Base-by-base conservation (phyloP, 2,113 vertebrate genomes). In the Coptodon bakossiorum region DNA sequence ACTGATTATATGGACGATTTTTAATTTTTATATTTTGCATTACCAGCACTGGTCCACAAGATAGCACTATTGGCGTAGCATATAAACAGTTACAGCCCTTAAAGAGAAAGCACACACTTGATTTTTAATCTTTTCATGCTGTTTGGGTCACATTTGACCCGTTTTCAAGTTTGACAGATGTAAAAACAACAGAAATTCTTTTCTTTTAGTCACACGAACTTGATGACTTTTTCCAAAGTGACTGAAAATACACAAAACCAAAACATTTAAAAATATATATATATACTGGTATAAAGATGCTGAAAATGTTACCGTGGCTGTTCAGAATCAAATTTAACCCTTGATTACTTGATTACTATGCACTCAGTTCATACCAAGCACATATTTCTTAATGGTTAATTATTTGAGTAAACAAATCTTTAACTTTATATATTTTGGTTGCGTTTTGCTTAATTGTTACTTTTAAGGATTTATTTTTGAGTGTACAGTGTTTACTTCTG, bases 1-100 rank as follows among this genome's bases (percentile, higher is more conserved):
- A 34, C 31, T 40, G 22, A 34, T 6, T 87, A 10, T 34, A 10
- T 78, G 38, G 38, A 6, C 5, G 0, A 9, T 73, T 45, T 71
- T 68, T 0, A 8, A 29, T 48, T 59, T 43, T 43, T 14, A 45
- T 76, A 29, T 57, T 2, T 68, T 84, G 85, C 53, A 87, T 40
- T 88, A n/a, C 7, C 87, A 79, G 50, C 9, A 2, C 11, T 54
- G 9, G 83, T 87, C 91, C 94, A 94, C 89, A 81, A 81, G 87
- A 50, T 7, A 6, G 71, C 63, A 27, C 80, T 90, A 85, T 91
- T 84, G 61, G 57, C 48, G 16, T 4, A n/a, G 17, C 5, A 31
- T 48, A 57, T n/a, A 9, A 12, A 36, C n/a, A 6, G 31, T 16
- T n/a, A 63, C 29, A 17, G 9, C 29, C 10, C 17, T 24, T 4